Evolutionary conservation across 1,140 invertebrate genomes (phyloP), one percentile per base, ranked within the genome.

Genomic region (Subanguina moxae): DNA sequence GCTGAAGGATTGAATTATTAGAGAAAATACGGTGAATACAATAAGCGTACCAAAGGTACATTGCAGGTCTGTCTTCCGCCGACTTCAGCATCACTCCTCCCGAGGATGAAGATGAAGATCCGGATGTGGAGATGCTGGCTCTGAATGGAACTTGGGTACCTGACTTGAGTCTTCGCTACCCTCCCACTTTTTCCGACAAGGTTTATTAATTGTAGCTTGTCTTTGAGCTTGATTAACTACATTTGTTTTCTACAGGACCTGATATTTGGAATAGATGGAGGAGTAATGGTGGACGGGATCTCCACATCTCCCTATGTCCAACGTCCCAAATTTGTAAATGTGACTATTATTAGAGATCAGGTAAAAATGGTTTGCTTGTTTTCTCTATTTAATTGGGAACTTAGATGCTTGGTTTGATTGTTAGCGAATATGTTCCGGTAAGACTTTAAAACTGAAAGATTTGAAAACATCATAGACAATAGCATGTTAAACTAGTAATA

Each of bases 251-350:
- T 38, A 11, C 11, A 76, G 43, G 74, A 76, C 30, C 42, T 76
- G 13, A 78, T 76, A 23, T 75, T 76, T 64, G 74, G 74, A 43
- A 76, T 76, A 52, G 74, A 78, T 27, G 74, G 74, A 15, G 74
- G 74, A 13, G 23, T 76, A 48, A 28, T 76, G 8, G 19, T 73
- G 9, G 64, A 76, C 45, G 74, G 74, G 21, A 13, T 67, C 25
- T 30, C 63, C 21, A n/a, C 74, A 58, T 58, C 71, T n/a, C 23
- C 21, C 21, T 25, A 19, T 15, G 42, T 78, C 19, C 27, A 71
- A 48, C 38, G 74, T 43, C 74, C 74, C 8, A 77, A 72, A 38
- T 72, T 75, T 57, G 59, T 32, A 17, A 72, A 78, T 46, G 48
- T 78, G 9, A 62, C 75, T 27, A 61, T 72, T 21, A 45, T 76